Evolutionary conservation across 2,888 invertebrate genomes (phyloP).

Genomic region (Limnephilus lunatus): DNA sequence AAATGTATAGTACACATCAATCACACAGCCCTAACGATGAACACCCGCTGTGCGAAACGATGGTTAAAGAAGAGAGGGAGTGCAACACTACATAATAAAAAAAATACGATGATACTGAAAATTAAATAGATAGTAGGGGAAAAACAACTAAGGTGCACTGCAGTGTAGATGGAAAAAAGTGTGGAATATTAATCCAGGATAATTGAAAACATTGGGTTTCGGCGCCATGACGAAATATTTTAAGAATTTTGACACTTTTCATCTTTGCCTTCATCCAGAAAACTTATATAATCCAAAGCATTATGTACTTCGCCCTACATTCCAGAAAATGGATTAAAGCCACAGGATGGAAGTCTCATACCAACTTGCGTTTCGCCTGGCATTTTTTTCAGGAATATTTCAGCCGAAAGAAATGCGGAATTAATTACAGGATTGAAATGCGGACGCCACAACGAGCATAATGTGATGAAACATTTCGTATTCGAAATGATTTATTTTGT

Average conservation of each 20-base stretch:
- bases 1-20: no score
- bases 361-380: not conserved
- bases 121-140: no score
- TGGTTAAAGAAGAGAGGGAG: no score
- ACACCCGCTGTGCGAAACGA: no score
- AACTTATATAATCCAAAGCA: conserved; percentile 8
- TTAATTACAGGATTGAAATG: not conserved
- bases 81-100: no score
- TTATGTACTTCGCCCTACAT: conserved; percentile 21
- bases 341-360: conserved; percentile 28
- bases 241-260: not conserved
- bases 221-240: not conserved
- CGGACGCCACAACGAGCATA: not conserved
- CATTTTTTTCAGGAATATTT: not conserved
- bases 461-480: not conserved
- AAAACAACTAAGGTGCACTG: not conserved
- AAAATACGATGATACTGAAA: no score
- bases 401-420: not conserved
- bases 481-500: not conserved
- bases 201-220: no score
- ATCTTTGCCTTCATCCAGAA: not conserved
- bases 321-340: conserved; percentile 32
- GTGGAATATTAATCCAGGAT: no score
- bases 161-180: no score
- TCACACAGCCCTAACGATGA: no score